Evolutionary conservation across 2,888 invertebrate genomes (phyloP), one percentile per base, ranked within the genome.

Genomic region (Protodeltote pygarga): DNA sequence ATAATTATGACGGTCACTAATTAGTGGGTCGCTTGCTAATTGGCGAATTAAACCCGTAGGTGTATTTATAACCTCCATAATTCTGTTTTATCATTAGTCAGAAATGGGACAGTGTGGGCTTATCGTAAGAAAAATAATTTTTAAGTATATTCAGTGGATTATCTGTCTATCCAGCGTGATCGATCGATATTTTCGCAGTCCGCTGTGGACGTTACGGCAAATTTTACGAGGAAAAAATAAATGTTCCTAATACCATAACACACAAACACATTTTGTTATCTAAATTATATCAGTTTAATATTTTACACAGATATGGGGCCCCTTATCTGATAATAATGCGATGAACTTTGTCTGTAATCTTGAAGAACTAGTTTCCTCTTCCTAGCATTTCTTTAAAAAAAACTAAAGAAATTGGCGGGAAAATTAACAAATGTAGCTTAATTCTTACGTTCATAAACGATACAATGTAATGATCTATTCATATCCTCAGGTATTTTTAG

Each of bases 401-500:
- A 23, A 16, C 16, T 14, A 20, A 28, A 14, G 5, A 3, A 25
- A 33, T 48, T 60, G 52, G 65, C 64, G 65, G 55, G 60, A 64
- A 65, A 64, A 9, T 41, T 35, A 57, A 35, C 41, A 49, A 37
- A 8, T 20, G 13, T 14, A 35, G 21, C 17, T 50, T n/a, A n/a
- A n/a, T n/a, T n/a, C n/a, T n/a, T 48, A 44, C 32, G 27, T 9
- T 31, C 28, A 31, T 17, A 46, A 45, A 52, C 15, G 29, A 21
- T 45, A 55, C 51, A 62, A 45, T 69, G 54, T 57, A 41, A 31
- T 48, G 33, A 3, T 33, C 44, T 57, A 53, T 59, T 51, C 46
- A 40, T 55, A 58, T 69, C 57, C 53, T 40, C 44, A 45, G 66
- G 70, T 79, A 82, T 78, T 75, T 81, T 76, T 81, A 78, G 79